These are phyloP conservation scores for Neomorphus geoffroyi DNA, from an alignment of 2,797 vertebrate genomes.

Conservation along the genomic window DNA sequence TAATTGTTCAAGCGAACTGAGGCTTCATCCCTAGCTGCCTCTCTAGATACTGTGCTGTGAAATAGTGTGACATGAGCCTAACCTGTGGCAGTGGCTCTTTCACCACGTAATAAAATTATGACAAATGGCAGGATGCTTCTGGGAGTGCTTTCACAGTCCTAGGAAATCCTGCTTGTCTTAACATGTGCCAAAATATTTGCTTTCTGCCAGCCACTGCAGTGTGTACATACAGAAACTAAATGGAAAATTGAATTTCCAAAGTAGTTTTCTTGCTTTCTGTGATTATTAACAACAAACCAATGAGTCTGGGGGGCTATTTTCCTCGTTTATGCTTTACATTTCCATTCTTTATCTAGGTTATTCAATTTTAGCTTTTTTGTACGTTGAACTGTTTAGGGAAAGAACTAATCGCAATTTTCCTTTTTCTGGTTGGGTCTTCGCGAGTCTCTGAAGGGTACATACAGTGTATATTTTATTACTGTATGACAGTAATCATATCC, in stretches of 20 bases:
- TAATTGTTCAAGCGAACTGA: neutral
- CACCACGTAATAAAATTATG: accelerated
- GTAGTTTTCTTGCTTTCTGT: neutral
- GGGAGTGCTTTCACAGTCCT: accelerated
- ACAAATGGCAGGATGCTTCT: neutral
- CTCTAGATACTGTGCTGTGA: neutral
- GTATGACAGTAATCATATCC: accelerated
- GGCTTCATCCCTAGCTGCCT: neutral
- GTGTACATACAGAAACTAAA: neutral
- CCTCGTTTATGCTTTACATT: neutral
- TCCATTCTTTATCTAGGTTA: neutral
- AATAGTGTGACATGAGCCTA: accelerated
- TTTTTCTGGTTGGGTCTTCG: neutral
- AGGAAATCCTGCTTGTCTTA: neutral
- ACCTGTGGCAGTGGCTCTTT: neutral
- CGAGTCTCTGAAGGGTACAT: neutral
- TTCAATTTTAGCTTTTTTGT: neutral
- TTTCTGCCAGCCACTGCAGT: neutral
- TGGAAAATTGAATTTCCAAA: neutral
- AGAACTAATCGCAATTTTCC: neutral
- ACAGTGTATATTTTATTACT: neutral
- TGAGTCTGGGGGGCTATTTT: neutral
- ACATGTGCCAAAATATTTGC: neutral
- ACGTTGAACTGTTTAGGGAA: neutral
- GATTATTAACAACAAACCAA: neutral